Percentiles rank a stretch among this genome's conserved stretches.
Evolutionary conservation across 2,113 vertebrate species (phyloP).

Genomic region (Gavia stellata): DNA sequence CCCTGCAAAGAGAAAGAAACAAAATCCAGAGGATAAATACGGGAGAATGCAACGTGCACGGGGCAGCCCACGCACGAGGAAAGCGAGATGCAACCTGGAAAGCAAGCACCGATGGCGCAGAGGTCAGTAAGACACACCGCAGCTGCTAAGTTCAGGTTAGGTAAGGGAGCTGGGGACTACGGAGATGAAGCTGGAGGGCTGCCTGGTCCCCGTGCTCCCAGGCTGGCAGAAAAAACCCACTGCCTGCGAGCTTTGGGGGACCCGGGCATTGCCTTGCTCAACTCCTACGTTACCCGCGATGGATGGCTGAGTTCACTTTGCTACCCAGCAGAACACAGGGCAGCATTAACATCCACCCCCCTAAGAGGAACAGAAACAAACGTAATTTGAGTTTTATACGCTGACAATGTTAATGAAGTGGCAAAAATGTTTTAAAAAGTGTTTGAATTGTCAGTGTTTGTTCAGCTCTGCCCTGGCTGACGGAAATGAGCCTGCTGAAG

Average conservation of each 20-base stretch:
- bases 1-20: conserved; percentile 70
- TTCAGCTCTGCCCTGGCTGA: background rate
- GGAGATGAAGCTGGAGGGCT: background rate
- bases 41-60: background rate
- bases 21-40: background rate
- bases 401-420: fast-evolving
- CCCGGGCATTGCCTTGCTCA: background rate
- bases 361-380: background rate
- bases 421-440: fast-evolving
- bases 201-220: background rate
- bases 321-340: fast-evolving
- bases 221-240: background rate
- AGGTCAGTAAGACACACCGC: background rate
- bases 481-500: background rate
- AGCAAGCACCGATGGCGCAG: fast-evolving
- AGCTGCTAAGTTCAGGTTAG: background rate
- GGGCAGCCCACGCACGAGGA: fast-evolving
- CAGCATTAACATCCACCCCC: background rate
- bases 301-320: fast-evolving
- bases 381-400: background rate
- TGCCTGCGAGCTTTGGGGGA: background rate
- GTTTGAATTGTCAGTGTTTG: background rate
- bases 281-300: fast-evolving
- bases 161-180: background rate
- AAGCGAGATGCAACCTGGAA: background rate